These are phyloP conservation scores for Deilephila porcellus DNA, from an alignment of 2,888 invertebrate genomes.

Conservation along the genomic window DNA sequence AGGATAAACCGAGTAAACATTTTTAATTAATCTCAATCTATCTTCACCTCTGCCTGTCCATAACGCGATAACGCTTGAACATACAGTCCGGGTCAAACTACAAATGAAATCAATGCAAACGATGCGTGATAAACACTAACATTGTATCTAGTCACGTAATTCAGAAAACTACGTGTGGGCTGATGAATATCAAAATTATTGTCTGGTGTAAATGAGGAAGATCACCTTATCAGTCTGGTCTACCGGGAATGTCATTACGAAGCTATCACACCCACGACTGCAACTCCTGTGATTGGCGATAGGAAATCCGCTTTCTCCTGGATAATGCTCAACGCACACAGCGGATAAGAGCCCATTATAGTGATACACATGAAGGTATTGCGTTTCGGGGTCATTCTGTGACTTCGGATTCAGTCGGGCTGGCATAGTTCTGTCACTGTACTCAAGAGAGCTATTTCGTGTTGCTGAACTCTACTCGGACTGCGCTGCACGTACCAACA, in stretches of 20 bases:
- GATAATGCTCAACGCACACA: too few species aligned
- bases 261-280: too few species aligned
- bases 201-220: background rate
- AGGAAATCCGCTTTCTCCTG: too few species aligned
- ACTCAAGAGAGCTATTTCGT: too few species aligned
- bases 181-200: conserved; percentile 3
- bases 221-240: background rate
- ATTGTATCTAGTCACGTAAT: background rate
- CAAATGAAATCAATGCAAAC: conserved; percentile 7
- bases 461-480: too few species aligned
- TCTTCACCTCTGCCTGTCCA: background rate
- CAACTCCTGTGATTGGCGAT: too few species aligned
- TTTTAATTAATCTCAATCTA: background rate
- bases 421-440: too few species aligned
- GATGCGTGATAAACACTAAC: background rate
- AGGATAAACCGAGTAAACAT: background rate
- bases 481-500: too few species aligned
- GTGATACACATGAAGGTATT: background rate
- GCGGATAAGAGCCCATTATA: too few species aligned
- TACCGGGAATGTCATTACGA: background rate
- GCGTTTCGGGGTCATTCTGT: too few species aligned
- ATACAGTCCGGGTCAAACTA: conserved; percentile 15
- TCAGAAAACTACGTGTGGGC: background rate
- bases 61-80: background rate
- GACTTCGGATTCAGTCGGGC: too few species aligned